phyloP scores from a whole-genome alignment of 2,797 vertebrate genomes.

The Pangasius macronema region DNA sequence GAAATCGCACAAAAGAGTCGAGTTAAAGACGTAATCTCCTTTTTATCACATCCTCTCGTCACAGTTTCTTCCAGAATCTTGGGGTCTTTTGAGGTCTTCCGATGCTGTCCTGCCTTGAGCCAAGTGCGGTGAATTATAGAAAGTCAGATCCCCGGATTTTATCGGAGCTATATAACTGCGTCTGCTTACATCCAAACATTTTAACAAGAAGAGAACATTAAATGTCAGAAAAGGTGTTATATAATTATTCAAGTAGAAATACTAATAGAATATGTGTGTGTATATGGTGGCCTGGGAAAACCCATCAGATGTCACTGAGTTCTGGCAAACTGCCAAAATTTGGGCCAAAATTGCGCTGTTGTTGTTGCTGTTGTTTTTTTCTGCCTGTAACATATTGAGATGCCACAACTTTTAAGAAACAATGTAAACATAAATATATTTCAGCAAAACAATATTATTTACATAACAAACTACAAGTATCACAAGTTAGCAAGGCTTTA shows the following conservation, averaged over 20 bases:
- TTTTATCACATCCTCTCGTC: background rate
- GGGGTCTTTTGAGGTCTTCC: slow-evolving; percentile 10
- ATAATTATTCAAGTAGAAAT: background rate
- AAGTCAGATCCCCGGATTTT: background rate
- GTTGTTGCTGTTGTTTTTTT: background rate
- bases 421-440: background rate
- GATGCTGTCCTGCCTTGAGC: background rate
- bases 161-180: background rate
- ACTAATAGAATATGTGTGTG: background rate
- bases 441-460: background rate
- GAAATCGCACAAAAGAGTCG: background rate
- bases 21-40: background rate
- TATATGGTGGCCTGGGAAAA: background rate
- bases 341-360: background rate
- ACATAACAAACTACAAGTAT: background rate
- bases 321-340: background rate
- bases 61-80: background rate
- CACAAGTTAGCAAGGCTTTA: too few species aligned
- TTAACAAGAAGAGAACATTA: too few species aligned
- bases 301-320: background rate
- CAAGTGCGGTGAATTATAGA: background rate
- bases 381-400: background rate
- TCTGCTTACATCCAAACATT: background rate
- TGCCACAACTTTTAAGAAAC: background rate
- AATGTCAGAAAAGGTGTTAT: background rate